Evolutionary conservation across 2,888 invertebrate species (phyloP).

Genomic region (Lithophane ornitopus): DNA sequence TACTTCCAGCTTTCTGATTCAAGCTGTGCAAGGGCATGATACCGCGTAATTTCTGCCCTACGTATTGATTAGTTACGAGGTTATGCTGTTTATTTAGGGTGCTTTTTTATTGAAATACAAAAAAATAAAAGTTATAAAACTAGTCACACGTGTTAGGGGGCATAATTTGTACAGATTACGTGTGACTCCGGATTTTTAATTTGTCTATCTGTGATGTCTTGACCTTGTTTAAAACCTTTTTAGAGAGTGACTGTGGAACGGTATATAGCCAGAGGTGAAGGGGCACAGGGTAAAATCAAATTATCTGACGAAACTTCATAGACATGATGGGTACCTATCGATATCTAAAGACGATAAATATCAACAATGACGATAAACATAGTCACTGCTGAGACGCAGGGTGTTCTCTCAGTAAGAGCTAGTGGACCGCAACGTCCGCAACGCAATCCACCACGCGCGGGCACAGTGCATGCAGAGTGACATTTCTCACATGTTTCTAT

Average conservation of each 20-base stretch:
- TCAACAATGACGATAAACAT: neutral
- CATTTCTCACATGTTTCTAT: neutral
- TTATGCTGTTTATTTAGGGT: neutral
- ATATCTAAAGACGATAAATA: too few relatives aligned
- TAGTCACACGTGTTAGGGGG: too few relatives aligned
- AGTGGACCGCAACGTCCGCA: too few relatives aligned
- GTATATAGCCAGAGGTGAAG: neutral
- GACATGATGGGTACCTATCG: neutral
- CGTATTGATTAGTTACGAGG: neutral
- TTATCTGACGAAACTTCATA: neutral
- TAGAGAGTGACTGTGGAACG: neutral
- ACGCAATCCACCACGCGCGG: neutral
- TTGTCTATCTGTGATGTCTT: too few relatives aligned
- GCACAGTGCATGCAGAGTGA: too few relatives aligned
- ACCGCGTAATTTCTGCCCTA: neutral
- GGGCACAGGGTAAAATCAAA: neutral
- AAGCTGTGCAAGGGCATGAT: constrained; percentile 1
- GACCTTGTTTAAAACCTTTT: too few relatives aligned
- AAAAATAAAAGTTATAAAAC: too few relatives aligned
- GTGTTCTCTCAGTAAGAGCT: neutral
- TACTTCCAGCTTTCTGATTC: constrained; percentile 24
- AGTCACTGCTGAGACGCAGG: neutral
- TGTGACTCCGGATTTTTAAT: too few relatives aligned
- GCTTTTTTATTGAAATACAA: neutral
- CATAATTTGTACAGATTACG: too few relatives aligned